Conservation (phyloP, 2,113 vertebrate genomes). For the Otus sunia region DNA sequence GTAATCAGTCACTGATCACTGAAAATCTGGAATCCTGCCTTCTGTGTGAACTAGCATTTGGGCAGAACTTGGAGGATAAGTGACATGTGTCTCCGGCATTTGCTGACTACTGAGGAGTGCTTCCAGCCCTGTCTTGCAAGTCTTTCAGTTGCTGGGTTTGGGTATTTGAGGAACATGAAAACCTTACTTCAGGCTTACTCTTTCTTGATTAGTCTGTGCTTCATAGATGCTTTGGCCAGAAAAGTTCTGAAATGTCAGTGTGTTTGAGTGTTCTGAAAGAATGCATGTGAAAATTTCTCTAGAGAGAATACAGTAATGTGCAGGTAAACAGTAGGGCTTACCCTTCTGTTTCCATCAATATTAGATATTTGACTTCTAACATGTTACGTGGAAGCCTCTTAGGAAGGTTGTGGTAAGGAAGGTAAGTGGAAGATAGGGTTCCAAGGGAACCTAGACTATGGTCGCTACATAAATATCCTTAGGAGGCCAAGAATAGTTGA, state of each 20-base stretch:
- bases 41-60: background rate
- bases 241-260: background rate
- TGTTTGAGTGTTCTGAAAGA: background rate
- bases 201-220: background rate
- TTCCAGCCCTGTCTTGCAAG: background rate
- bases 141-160: background rate
- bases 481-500: background rate
- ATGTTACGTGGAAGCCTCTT: background rate
- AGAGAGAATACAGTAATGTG: background rate
- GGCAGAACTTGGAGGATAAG: background rate
- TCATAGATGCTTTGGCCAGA: background rate
- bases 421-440: background rate
- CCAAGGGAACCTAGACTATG: fast-evolving
- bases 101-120: background rate
- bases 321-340: background rate
- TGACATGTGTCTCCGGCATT: fast-evolving
- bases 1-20: background rate
- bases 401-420: background rate
- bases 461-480: fast-evolving
- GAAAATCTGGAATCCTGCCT: background rate
- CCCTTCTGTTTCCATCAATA: background rate
- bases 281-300: background rate
- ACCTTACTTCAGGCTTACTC: background rate
- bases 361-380: background rate
- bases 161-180: background rate